Evolutionary conservation across 2,888 invertebrate genomes (phyloP).

Genomic region (Ectropis crepuscularia): DNA sequence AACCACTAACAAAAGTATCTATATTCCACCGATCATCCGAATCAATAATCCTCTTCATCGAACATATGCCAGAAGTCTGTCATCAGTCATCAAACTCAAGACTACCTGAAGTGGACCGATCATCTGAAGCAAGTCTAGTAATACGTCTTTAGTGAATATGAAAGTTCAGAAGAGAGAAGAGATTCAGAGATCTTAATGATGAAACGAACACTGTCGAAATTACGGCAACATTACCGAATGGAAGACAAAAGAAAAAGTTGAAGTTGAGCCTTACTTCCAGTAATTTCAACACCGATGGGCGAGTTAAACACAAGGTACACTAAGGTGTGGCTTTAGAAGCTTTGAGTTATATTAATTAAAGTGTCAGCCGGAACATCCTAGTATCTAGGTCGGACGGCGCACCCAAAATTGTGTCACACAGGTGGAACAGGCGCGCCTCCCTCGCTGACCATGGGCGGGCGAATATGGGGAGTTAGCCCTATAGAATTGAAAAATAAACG

Average conservation of each 20-base stretch:
- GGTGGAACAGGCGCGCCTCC: conserved; percentile 23
- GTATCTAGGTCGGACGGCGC: conserved; percentile 72
- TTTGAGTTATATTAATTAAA: conserved; percentile 57
- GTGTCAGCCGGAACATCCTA: conserved; percentile 53
- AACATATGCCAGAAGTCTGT: no score
- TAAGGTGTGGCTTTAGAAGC: conserved; percentile 46
- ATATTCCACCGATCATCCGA: no score
- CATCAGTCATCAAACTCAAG: no score
- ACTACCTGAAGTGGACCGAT: no score
- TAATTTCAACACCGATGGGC: conserved; percentile 3
- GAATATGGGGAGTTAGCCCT: conserved; percentile 2
- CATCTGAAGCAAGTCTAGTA: no score
- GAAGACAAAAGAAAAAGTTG: neutral
- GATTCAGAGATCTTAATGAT: no score
- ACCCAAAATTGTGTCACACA: conserved; percentile 49
- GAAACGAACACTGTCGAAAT: no score
- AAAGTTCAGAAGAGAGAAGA: no score
- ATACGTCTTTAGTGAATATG: no score
- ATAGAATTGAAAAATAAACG: no score
- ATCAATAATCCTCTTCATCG: no score
- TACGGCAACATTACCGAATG: neutral
- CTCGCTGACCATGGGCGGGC: conserved; percentile 15
- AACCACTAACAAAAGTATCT: no score
- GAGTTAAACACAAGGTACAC: conserved; percentile 12
- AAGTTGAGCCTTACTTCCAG: conserved; percentile 1